Evolutionary conservation across 2,113 vertebrate genomes (phyloP).

Genomic region (Pholis gunnellus): DNA sequence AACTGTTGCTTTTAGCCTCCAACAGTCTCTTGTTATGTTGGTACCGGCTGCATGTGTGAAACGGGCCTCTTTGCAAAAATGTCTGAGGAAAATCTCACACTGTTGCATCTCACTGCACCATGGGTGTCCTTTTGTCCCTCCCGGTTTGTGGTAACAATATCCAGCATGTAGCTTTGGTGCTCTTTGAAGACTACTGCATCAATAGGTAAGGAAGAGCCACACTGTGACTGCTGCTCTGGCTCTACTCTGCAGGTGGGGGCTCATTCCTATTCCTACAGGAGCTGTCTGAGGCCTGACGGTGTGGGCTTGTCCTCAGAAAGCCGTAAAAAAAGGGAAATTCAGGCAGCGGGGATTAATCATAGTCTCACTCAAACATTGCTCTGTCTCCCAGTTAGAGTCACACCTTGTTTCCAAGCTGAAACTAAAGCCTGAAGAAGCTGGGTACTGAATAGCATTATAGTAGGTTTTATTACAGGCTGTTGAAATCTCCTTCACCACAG

Average conservation of each 20-base stretch:
- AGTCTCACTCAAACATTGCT: not conserved
- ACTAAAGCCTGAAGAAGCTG: too few relatives aligned
- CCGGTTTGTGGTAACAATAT: conserved; percentile 9
- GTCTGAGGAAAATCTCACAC: not conserved
- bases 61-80: not conserved
- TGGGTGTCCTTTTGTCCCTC: conserved; percentile 24
- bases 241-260: conserved; percentile 37
- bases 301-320: conserved; percentile 66
- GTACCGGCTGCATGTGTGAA: not conserved
- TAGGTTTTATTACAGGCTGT: too few relatives aligned
- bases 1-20: not conserved
- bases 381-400: not conserved
- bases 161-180: conserved; percentile 17
- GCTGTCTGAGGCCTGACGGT: conserved; percentile 45
- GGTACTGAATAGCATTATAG: too few relatives aligned
- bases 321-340: not conserved
- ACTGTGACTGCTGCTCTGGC: conserved; percentile 48
- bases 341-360: conserved; percentile 8
- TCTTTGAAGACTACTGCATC: conserved; percentile 32
- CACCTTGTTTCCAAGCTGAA: not conserved
- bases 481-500: too few relatives aligned
- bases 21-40: not conserved
- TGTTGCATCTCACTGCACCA: not conserved
- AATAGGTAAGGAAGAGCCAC: conserved; percentile 16
- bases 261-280: conserved; percentile 57